Percentiles rank a stretch among this genome's conserved stretches.
These are phyloP conservation scores for Takifugu bimaculatus DNA, from an alignment of 2,113 vertebrate genomes.

Conservation along the genomic window DNA sequence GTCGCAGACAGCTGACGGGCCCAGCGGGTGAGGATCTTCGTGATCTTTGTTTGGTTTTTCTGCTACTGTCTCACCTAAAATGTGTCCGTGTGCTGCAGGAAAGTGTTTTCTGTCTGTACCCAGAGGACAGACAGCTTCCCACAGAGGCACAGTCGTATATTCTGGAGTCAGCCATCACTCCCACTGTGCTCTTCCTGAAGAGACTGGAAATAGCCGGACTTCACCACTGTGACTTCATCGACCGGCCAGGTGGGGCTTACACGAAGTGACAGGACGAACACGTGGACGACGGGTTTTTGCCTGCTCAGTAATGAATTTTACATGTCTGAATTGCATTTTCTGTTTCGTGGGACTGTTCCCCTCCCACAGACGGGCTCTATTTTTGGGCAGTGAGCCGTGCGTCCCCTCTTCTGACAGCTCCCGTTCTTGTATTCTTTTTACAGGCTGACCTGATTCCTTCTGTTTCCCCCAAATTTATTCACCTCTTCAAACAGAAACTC, in stretches of 20 bases:
- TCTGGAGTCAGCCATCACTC: conserved; percentile 82
- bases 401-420: conserved; percentile 61
- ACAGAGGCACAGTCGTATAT: conserved; percentile 67
- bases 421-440: conserved; percentile 47
- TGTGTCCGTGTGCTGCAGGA: conserved; percentile 64
- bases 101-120: conserved; percentile 87
- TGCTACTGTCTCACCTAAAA: conserved; percentile 4
- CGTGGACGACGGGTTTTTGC: not conserved
- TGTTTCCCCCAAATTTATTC: conserved; percentile 43
- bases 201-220: conserved; percentile 85
- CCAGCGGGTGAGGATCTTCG: conserved; percentile 70
- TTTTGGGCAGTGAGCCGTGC: conserved; percentile 58
- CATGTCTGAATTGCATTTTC: not conserved
- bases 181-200: conserved; percentile 85
- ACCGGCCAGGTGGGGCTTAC: conserved; percentile 75
- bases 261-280: not conserved
- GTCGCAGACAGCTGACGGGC: conserved; percentile 79
- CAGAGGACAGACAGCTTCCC: conserved; percentile 76
- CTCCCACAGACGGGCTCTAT: conserved; percentile 40
- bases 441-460: conserved; percentile 50
- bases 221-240: conserved; percentile 83
- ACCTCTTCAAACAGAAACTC: conserved; percentile 12
- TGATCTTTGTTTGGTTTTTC: not conserved
- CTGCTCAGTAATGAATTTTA: not conserved
- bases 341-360: conserved; percentile 22